phyloP scores from a whole-genome alignment of 2,113 vertebrate species.

The Tragelaphus imberbis region DNA sequence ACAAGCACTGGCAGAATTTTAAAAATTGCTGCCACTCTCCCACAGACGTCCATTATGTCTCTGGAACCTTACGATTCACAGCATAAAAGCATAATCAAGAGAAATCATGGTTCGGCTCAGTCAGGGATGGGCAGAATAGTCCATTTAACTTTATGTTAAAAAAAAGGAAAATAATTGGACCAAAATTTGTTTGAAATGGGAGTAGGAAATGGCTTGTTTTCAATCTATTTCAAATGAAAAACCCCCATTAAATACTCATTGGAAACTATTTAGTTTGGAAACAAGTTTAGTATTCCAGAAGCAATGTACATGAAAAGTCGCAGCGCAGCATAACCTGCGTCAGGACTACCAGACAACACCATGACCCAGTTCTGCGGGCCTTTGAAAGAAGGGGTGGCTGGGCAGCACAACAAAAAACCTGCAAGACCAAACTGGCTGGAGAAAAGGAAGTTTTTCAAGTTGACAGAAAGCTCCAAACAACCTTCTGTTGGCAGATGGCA shows the following conservation, averaged over 20 bases:
- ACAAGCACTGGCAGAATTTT: slow-evolving; percentile 76
- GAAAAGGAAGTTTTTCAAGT: not conserved
- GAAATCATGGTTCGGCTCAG: slow-evolving; percentile 81
- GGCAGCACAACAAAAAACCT: not conserved
- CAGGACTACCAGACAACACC: slow-evolving; percentile 53
- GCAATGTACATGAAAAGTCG: slow-evolving; percentile 52
- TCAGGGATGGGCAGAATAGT: slow-evolving; percentile 80
- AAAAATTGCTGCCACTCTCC: slow-evolving; percentile 78
- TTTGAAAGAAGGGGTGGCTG: not conserved
- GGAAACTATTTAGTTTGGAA: slow-evolving; percentile 84
- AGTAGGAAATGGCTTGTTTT: slow-evolving; percentile 83
- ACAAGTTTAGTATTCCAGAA: slow-evolving; percentile 73
- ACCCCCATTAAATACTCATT: slow-evolving; percentile 79
- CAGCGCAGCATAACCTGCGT: slow-evolving; percentile 40
- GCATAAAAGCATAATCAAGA: slow-evolving; percentile 85
- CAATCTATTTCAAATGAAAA: slow-evolving; percentile 81
- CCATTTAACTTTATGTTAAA: slow-evolving; percentile 83
- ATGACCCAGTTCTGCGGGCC: slow-evolving; percentile 46
- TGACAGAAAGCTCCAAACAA: slow-evolving; percentile 1
- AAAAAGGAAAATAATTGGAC: slow-evolving; percentile 84
- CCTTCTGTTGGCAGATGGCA: not conserved
- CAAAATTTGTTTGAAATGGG: slow-evolving; percentile 82
- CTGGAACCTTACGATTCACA: slow-evolving; percentile 71
- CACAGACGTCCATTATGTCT: slow-evolving; percentile 79
- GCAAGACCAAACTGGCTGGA: not conserved